phyloP scores from a whole-genome alignment of 2,888 invertebrate genomes.

The Dilophus febrilis region DNA sequence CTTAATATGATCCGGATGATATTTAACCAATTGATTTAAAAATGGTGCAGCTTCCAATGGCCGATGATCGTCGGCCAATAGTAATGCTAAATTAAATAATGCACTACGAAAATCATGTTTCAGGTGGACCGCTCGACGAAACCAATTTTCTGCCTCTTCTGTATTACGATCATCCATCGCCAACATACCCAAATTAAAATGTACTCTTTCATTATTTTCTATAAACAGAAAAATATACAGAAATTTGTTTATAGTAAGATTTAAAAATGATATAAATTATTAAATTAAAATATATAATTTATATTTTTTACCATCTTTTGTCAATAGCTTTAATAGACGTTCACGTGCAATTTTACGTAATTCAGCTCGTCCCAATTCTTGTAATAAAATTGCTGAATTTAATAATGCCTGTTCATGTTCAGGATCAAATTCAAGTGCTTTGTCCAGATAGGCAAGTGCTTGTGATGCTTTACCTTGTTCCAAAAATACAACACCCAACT shows the following conservation, averaged over 20 bases:
- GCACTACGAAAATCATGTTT: conserved; percentile 86
- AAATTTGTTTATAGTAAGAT: neutral
- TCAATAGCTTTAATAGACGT: conserved; percentile 62
- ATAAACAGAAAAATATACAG: conserved; percentile 8
- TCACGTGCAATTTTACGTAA: conserved; percentile 63
- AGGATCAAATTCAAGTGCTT: conserved; percentile 81
- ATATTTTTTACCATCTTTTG: conserved; percentile 40
- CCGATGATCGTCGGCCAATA: conserved; percentile 73
- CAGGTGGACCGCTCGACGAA: conserved; percentile 70
- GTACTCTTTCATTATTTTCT: conserved; percentile 75
- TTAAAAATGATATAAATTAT: neutral
- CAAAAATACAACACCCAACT: conserved; percentile 86
- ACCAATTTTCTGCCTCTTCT: conserved; percentile 78
- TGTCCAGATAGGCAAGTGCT: conserved; percentile 81
- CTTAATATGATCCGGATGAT: conserved; percentile 87
- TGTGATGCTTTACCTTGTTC: conserved; percentile 85
- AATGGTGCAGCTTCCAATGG: conserved; percentile 86
- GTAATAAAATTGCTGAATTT: conserved; percentile 87
- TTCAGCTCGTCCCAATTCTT: conserved; percentile 71
- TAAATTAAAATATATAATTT: neutral
- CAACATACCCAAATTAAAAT: conserved; percentile 91
- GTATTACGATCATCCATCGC: conserved; percentile 90
- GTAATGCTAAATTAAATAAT: conserved; percentile 80
- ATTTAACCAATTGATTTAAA: conserved; percentile 73
- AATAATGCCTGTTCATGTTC: conserved; percentile 88